These are phyloP conservation scores for Protonibea diacanthus DNA, from an alignment of 2,797 vertebrate genomes.

Conservation along the genomic window DNA sequence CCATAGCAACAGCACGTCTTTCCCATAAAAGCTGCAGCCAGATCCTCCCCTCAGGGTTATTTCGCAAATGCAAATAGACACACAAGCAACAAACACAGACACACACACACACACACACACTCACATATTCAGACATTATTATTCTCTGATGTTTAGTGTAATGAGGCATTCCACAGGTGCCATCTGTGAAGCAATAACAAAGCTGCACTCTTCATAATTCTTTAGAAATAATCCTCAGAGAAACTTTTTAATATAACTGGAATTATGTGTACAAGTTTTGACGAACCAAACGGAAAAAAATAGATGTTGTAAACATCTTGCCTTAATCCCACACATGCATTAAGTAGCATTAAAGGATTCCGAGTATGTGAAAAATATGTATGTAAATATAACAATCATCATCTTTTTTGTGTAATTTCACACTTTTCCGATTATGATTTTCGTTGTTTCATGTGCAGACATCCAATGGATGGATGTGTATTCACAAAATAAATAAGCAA, in stretches of 20 bases:
- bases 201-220: not conserved
- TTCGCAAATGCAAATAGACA: constrained; percentile 20
- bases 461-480: too few relatives aligned
- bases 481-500: too few relatives aligned
- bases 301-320: not conserved
- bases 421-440: not conserved
- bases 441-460: too few relatives aligned
- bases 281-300: not conserved
- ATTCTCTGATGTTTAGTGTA: constrained; percentile 15
- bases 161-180: constrained; percentile 26
- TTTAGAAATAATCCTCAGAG: not conserved
- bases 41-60: constrained; percentile 44
- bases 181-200: not conserved
- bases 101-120: constrained; percentile 4
- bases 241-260: not conserved
- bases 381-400: not conserved
- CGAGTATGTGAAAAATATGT: not conserved
- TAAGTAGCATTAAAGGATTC: not conserved
- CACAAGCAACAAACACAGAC: constrained; percentile 15
- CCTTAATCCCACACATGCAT: too few relatives aligned
- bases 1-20: constrained; percentile 71
- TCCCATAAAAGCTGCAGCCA: constrained; percentile 54
- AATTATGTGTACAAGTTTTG: not conserved
- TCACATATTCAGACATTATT: constrained; percentile 1
- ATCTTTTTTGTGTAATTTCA: not conserved